Conservation (phyloP, 2,888 invertebrate genomes). For the Artemia sinica region DNA sequence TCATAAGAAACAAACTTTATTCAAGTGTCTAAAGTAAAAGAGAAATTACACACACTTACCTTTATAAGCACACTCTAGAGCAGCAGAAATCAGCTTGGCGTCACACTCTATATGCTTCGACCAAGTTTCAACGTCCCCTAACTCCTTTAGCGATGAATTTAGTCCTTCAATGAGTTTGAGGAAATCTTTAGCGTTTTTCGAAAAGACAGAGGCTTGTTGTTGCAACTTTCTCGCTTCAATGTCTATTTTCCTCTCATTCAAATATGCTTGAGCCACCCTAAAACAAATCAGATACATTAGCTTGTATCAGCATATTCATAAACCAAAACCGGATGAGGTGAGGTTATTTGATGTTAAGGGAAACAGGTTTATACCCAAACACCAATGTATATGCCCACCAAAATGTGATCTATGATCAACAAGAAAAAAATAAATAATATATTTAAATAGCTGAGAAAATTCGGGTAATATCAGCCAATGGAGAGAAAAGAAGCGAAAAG, state of each 20-base stretch:
- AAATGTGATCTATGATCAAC: no score
- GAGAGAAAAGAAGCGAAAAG: no score
- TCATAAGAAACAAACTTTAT: no score
- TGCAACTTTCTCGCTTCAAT: constrained; percentile 91
- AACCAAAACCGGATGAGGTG: no score
- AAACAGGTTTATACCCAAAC: no score
- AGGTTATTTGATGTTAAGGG: no score
- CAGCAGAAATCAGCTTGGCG: constrained; percentile 75
- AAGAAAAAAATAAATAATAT: no score
- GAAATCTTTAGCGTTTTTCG: constrained; percentile 94
- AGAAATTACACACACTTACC: constrained; percentile 29
- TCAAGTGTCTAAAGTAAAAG: no score
- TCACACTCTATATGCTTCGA: constrained; percentile 89
- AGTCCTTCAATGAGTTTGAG: constrained; percentile 65
- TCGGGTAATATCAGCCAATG: no score
- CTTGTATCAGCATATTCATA: no score
- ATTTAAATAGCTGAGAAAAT: no score
- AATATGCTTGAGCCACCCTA: constrained; percentile 91
- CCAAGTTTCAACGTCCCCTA: constrained; percentile 98
- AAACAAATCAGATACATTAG: constrained; percentile 27
- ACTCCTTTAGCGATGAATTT: constrained; percentile 73
- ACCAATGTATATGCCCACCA: no score
- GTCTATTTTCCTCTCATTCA: constrained; percentile 92
- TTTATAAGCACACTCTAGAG: constrained; percentile 84
- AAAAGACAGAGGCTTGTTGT: constrained; percentile 78